Evolutionary conservation across 2,888 invertebrate species (phyloP).

Genomic region (Sinotaia quadrata): DNA sequence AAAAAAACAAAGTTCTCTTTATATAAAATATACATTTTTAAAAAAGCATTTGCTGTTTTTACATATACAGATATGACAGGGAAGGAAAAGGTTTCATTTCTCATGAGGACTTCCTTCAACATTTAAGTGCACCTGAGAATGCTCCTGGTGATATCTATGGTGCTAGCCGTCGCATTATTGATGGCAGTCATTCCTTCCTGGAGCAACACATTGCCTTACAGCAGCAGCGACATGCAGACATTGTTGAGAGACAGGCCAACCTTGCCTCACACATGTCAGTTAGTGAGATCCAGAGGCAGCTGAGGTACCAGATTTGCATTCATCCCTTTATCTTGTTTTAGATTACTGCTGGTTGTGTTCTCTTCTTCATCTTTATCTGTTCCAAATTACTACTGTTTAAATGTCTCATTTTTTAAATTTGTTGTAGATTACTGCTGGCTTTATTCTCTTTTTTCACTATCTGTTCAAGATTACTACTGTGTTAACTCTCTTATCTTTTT

Average conservation of each 20-base stretch:
- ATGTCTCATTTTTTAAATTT: no score
- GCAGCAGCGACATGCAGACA: conserved; percentile 61
- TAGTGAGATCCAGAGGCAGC: conserved; percentile 57
- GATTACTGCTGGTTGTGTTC: no score
- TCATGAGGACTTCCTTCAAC: conserved; percentile 63
- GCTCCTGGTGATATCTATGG: conserved; percentile 65
- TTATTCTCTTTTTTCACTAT: no score
- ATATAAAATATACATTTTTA: no score
- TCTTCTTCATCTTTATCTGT: no score
- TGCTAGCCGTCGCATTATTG: conserved; percentile 59
- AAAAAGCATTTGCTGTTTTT: no score
- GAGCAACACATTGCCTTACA: conserved; percentile 60
- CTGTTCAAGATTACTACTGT: no score
- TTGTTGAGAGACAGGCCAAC: conserved; percentile 64
- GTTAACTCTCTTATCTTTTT: no score
- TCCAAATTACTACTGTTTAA: no score
- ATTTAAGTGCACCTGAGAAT: conserved; percentile 61
- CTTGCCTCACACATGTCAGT: conserved; percentile 55
- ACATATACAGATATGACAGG: conserved; percentile 58
- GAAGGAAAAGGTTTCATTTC: conserved; percentile 59
- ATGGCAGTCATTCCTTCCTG: conserved; percentile 55
- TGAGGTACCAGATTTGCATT: conserved; percentile 53
- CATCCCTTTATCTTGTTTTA: no score
- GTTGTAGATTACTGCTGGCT: no score
- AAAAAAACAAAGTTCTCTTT: no score